Base-by-base conservation (phyloP, 1,140 invertebrate genomes). In the Limonius californicus region DNA sequence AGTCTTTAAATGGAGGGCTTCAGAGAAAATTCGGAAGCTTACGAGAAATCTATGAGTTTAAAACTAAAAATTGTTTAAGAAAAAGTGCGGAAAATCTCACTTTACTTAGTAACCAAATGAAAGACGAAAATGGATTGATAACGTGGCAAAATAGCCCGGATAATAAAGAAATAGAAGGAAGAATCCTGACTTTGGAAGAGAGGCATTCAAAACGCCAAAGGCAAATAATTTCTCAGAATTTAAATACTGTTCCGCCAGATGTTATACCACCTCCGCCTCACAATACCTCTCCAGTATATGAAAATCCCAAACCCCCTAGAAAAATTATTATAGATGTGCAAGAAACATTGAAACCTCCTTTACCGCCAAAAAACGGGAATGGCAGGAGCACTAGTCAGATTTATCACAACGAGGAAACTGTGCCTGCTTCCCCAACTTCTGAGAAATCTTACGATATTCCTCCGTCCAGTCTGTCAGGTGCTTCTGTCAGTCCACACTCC, bases 31-130 rank as follows among this genome's bases (percentile, higher is more conserved):
- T 87, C 65, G 83, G 85, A 27, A 89, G 85, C 72, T 73, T 91
- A 1, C 77, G 88, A 20, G 86, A 89, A 70, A 89, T 91, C 39
- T 88, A 87, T 66, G 87, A 90, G 60, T 82, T 84, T 3, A 82
- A 81, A 23, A 74, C 74, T 42, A 65, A 72, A 76, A 65, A 77
- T 68, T 63, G 70, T 72, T 19, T 50, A 19, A 15, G 15, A 6
- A 50, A 21, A 50, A 50, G 45, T 21, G n/a, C 16, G 15, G 45
- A 50, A 8, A 50, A 50, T 19, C 15, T 55, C 1, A 15, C 2
- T 19, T 30, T 15, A 3, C 12, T 27, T 11, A 23, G 18, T 30
- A 16, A 8, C 2, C 7, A 12, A 12, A 8, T 6, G 3, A 14
- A 16, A 12, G 21, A 55, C 4, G 11, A 15, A 7, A 55, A 32